A percentile compares a stretch with the other conserved stretches of the same genome.
Evolutionary conservation across 2,888 invertebrate species (phyloP).

Genomic region (Chrysodeixis includens): DNA sequence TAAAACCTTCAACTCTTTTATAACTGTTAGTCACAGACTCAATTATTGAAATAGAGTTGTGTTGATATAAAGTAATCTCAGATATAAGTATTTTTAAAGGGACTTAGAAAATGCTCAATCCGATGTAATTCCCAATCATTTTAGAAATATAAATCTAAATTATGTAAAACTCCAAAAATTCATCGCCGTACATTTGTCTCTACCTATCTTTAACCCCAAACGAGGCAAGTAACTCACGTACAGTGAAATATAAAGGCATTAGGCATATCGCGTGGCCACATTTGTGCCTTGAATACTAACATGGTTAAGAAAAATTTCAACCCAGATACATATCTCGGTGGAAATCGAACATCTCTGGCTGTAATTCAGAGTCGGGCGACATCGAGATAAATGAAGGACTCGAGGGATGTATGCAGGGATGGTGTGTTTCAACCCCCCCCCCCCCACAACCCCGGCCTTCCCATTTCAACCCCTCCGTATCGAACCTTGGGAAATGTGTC

Average conservation of each 20-base stretch:
- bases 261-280: constrained; percentile 70
- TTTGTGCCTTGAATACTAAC: constrained; percentile 79
- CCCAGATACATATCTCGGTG: constrained; percentile 77
- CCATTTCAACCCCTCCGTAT: constrained; percentile 32
- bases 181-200: constrained; percentile 10
- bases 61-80: too few relatives aligned
- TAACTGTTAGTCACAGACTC: neutral
- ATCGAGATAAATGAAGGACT: constrained; percentile 75
- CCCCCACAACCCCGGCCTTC: constrained; percentile 47
- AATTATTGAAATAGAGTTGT: neutral
- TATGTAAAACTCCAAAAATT: constrained; percentile 5
- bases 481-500: constrained; percentile 66
- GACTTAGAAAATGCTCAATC: too few relatives aligned
- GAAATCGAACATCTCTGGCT: constrained; percentile 75
- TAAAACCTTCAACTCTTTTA: neutral
- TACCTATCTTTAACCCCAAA: constrained; percentile 10
- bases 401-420: constrained; percentile 58
- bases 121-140: too few relatives aligned
- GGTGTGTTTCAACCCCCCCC: constrained; percentile 57
- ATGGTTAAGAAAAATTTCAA: constrained; percentile 81
- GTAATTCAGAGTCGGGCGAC: constrained; percentile 72
- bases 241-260: constrained; percentile 68
- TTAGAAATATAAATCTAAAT: neutral
- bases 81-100: too few relatives aligned
- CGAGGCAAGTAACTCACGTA: constrained; percentile 41